Conservation (phyloP, 2,797 vertebrate species). For the Eupleurogrammus muticus region DNA sequence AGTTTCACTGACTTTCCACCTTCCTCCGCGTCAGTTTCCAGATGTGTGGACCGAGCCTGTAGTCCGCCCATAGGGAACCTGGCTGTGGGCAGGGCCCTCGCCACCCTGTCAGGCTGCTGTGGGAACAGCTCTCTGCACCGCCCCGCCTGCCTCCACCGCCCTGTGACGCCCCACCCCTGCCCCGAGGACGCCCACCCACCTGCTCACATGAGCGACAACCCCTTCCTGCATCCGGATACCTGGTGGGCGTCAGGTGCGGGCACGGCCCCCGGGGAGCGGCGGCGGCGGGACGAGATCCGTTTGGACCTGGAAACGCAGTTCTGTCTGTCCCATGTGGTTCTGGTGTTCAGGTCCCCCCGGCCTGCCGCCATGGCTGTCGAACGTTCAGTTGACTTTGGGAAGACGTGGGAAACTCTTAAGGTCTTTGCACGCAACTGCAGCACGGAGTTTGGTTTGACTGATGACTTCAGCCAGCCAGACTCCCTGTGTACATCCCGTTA, state of each 20-base stretch:
- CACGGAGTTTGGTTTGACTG: conserved; percentile 84
- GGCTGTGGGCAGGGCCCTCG: conserved; percentile 86
- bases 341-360: conserved; percentile 89
- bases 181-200: conserved; percentile 82
- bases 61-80: conserved; percentile 91
- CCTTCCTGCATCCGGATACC: conserved; percentile 86
- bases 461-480: conserved; percentile 83
- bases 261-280: conserved; percentile 4
- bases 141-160: conserved; percentile 48
- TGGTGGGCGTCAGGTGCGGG: conserved; percentile 90
- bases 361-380: conserved; percentile 90
- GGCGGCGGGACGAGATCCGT: conserved; percentile 83
- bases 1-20: conserved; percentile 5
- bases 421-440: conserved; percentile 90
- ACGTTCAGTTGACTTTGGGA: conserved; percentile 88
- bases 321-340: conserved; percentile 89
- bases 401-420: conserved; percentile 88
- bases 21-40: conserved; percentile 73
- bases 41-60: conserved; percentile 86
- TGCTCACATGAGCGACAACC: conserved; percentile 89
- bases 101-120: conserved; percentile 71
- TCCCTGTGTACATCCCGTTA: conserved; percentile 91
- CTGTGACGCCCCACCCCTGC: conserved; percentile 72
- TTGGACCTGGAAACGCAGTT: conserved; percentile 89
- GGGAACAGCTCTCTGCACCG: conserved; percentile 38